Conservation (phyloP, 2,888 invertebrate genomes). For the Pandemis heparana region DNA sequence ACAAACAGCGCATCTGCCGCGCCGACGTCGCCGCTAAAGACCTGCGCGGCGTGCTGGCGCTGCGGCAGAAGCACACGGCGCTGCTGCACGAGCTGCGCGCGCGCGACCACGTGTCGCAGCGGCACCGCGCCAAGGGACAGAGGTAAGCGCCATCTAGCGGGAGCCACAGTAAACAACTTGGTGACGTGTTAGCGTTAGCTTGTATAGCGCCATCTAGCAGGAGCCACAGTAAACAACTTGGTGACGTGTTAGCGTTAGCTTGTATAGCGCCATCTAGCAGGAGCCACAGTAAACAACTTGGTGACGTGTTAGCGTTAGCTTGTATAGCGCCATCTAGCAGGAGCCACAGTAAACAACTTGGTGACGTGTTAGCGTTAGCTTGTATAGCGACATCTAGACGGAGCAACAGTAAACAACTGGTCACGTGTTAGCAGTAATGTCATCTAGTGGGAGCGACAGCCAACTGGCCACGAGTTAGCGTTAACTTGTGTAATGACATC, state of each 20-base stretch:
- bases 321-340: slow-evolving; percentile 45
- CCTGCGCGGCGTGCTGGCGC: slow-evolving; percentile 93
- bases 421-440: background rate
- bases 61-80: slow-evolving; percentile 97
- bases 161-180: background rate
- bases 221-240: background rate
- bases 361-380: no score
- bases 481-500: background rate
- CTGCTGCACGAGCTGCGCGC: slow-evolving; percentile 95
- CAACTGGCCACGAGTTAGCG: background rate
- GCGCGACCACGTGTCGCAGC: slow-evolving; percentile 77
- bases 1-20: slow-evolving; percentile 97
- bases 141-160: slow-evolving; percentile 74
- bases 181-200: no score
- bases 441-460: background rate
- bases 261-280: background rate
- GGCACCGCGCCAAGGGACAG: slow-evolving; percentile 84
- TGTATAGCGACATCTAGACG: background rate
- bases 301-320: no score
- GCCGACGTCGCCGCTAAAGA: slow-evolving; percentile 98
- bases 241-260: no score
- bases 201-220: slow-evolving; percentile 45
- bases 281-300: background rate
- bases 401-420: background rate
- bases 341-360: background rate